These are phyloP conservation scores for Limonius californicus DNA, from an alignment of 1,140 invertebrate genomes.

Conservation along the genomic window DNA sequence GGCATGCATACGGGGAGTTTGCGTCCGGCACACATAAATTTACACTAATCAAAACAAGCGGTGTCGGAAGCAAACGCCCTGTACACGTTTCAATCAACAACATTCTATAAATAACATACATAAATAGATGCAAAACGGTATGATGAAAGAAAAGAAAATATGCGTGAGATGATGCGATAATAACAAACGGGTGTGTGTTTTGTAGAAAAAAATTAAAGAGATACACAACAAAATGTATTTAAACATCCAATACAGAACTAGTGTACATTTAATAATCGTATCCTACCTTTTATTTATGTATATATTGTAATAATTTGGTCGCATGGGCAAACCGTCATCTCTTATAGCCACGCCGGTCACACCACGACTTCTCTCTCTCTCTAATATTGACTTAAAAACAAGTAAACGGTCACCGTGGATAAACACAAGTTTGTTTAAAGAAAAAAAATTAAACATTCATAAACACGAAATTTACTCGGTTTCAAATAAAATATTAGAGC, in stretches of 20 bases:
- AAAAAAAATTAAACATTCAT: too few species aligned
- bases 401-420: background rate
- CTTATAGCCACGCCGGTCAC: background rate
- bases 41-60: background rate
- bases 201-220: background rate
- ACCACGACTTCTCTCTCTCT: background rate
- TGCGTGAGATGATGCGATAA: too few species aligned
- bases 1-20: background rate
- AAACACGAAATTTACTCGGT: background rate
- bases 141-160: too few species aligned
- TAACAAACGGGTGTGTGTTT: too few species aligned
- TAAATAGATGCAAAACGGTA: background rate
- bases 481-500: constrained; percentile 10
- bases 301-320: constrained; percentile 5
- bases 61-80: background rate
- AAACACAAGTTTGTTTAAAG: too few species aligned
- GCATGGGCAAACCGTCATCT: constrained; percentile 5
- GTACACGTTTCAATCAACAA: background rate
- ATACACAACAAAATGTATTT: constrained; percentile 21
- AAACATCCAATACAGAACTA: constrained; percentile 21
- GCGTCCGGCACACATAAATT: background rate
- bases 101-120: too few species aligned
- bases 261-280: constrained; percentile 18
- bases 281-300: constrained; percentile 3
- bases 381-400: background rate